These are phyloP conservation scores for Enoplosus armatus DNA, from an alignment of 2,797 vertebrate species.

Conservation along the genomic window DNA sequence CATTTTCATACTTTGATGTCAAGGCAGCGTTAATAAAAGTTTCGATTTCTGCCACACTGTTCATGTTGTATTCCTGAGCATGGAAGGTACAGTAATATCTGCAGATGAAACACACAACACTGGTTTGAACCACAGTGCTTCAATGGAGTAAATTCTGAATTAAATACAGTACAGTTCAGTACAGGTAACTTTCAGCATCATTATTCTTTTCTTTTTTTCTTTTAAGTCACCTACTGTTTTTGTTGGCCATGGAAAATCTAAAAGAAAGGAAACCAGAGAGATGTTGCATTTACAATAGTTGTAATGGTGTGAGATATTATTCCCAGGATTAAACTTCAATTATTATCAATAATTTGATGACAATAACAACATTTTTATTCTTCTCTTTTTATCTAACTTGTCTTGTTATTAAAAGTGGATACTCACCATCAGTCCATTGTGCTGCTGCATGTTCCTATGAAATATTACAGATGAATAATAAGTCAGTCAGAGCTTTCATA, in stretches of 20 bases:
- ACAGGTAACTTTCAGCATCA: background rate
- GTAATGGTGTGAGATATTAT: background rate
- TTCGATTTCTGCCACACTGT: constrained; percentile 29
- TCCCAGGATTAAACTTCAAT: background rate
- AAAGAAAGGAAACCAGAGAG: constrained; percentile 32
- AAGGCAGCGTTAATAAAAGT: constrained; percentile 56
- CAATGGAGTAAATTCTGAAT: no score
- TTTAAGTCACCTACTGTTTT: constrained; percentile 68
- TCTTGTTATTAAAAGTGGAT: background rate
- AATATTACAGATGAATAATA: constrained; percentile 10
- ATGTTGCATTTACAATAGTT: background rate
- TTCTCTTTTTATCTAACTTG: background rate
- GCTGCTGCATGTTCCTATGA: constrained; percentile 39
- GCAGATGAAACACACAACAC: constrained; percentile 14
- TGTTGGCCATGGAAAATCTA: constrained; percentile 31
- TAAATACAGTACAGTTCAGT: no score
- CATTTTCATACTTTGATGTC: constrained; percentile 56
- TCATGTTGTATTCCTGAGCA: constrained; percentile 52
- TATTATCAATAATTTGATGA: no score
- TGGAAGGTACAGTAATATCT: constrained; percentile 81
- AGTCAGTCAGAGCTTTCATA: constrained; percentile 4
- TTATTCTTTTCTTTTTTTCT: background rate
- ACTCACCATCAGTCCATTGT: constrained; percentile 51
- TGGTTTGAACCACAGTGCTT: no score
- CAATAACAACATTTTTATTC: background rate